Evolutionary conservation across 64 coral and sea anemone genomes (phyloP).

Genomic region (Stichodactyla helianthus): DNA sequence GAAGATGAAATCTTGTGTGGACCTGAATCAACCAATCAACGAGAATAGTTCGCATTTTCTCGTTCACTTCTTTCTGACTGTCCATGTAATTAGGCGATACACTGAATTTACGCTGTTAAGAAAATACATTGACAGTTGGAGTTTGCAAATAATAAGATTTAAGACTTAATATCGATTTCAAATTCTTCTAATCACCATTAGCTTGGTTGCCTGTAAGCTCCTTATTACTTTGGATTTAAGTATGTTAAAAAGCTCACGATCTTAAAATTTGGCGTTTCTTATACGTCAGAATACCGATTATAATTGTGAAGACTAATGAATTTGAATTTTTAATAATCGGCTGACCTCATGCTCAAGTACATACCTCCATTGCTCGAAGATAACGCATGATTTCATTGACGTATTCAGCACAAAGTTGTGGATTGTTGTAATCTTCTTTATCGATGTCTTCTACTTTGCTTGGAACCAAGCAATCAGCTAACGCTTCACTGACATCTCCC

Average conservation of each 20-base stretch:
- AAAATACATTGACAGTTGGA: not conserved
- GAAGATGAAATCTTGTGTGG: conserved; percentile 74
- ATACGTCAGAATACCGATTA: no score
- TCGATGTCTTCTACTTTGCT: conserved; percentile 74
- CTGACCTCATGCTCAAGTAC: not conserved
- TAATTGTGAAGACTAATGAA: not conserved
- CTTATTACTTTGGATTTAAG: no score
- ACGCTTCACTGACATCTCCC: conserved; percentile 63
- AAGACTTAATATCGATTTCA: no score
- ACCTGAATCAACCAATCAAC: conserved; percentile 96
- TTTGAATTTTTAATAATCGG: not conserved
- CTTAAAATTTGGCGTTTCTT: no score
- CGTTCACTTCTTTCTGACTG: conserved; percentile 62
- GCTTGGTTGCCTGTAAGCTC: no score
- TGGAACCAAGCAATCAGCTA: conserved; percentile 46
- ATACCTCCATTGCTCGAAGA: conserved; percentile 80
- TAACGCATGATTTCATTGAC: conserved; percentile 85
- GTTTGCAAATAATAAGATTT: no score
- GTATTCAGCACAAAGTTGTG: conserved; percentile 94
- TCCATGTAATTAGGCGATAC: conserved; percentile 64
- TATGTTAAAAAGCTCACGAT: no score
- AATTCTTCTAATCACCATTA: no score
- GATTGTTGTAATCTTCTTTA: conserved; percentile 74
- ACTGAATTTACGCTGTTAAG: conserved; percentile 45
- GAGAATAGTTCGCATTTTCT: conserved; percentile 74